Percentiles rank a stretch among this genome's conserved stretches.
These are phyloP conservation scores for Hartigia nigra DNA, from an alignment of 2,888 invertebrate species.

Conservation along the genomic window DNA sequence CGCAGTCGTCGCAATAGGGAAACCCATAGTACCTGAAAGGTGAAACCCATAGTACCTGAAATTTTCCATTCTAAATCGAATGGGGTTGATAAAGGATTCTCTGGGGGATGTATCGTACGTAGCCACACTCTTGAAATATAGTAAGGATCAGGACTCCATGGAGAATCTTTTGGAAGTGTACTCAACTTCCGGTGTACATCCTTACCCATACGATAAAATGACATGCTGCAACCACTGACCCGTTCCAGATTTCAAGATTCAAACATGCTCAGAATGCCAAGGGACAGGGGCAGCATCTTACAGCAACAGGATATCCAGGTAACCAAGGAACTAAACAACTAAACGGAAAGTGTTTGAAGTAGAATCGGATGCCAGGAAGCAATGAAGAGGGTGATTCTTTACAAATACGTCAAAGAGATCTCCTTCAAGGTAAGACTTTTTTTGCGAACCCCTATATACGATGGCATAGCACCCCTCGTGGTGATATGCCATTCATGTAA, in stretches of 20 bases:
- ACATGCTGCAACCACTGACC: neutral
- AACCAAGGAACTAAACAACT: no score
- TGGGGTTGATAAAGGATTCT: conserved; percentile 15
- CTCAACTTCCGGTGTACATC: neutral
- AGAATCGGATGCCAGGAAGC: conserved; percentile 16
- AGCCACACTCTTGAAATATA: conserved; percentile 17
- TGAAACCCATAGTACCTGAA: no score
- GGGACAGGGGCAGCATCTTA: neutral
- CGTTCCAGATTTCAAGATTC: neutral
- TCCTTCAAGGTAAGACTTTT: neutral
- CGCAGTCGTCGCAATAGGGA: neutral
- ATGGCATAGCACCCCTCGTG: no score
- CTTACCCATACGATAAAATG: neutral
- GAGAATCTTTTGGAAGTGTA: neutral
- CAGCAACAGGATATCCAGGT: neutral
- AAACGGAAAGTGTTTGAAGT: neutral
- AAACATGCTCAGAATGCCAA: neutral
- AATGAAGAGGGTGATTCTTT: conserved; percentile 15
- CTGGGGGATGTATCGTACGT: conserved; percentile 15
- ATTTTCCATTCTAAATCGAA: conserved; percentile 20
- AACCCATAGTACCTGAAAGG: no score
- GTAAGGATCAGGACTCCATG: neutral
- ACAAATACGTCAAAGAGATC: conserved; percentile 4
- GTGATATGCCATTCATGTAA: neutral
- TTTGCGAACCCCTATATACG: no score